A percentile compares a stretch with the other conserved stretches of the same genome.
These are phyloP conservation scores for Eucera pruinosa DNA, from an alignment of 2,888 invertebrate genomes.

Conservation along the genomic window DNA sequence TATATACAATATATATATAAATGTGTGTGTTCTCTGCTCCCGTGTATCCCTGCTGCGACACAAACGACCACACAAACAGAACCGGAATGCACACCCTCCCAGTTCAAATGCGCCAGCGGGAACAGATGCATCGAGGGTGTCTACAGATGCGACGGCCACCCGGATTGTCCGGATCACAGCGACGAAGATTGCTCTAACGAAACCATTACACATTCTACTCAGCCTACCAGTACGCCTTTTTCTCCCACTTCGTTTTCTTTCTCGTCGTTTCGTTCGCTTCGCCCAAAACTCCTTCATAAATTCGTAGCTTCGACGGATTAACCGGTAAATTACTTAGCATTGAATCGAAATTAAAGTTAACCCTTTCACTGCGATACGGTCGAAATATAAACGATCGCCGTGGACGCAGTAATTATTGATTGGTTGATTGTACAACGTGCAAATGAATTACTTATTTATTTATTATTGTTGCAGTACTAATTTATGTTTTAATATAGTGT, in stretches of 20 bases:
- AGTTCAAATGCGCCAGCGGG: constrained; percentile 86
- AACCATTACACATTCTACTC: constrained; percentile 76
- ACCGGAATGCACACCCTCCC: constrained; percentile 84
- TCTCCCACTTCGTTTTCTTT: constrained; percentile 18
- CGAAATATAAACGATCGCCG: too few relatives aligned
- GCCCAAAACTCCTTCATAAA: not conserved
- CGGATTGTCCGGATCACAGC: constrained; percentile 86
- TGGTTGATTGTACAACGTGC: too few relatives aligned
- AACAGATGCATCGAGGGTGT: constrained; percentile 85
- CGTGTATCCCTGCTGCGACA: constrained; percentile 64
- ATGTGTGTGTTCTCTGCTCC: constrained; percentile 72
- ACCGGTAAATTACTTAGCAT: too few relatives aligned
- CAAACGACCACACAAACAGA: constrained; percentile 74
- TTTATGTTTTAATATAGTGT: too few relatives aligned
- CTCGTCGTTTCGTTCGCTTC: not conserved
- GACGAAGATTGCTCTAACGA: constrained; percentile 84
- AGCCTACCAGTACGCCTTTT: constrained; percentile 80
- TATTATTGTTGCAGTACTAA: too few relatives aligned
- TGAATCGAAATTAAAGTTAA: too few relatives aligned
- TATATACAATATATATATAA: constrained; percentile 61
- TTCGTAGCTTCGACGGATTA: too few relatives aligned
- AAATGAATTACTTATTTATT: too few relatives aligned
- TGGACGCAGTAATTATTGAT: too few relatives aligned
- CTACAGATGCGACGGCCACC: constrained; percentile 85
- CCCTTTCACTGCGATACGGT: too few relatives aligned